A percentile compares a stretch with the other conserved stretches of the same genome.
phyloP scores from a whole-genome alignment of 2,797 vertebrate genomes.

The Coilia nasus region DNA sequence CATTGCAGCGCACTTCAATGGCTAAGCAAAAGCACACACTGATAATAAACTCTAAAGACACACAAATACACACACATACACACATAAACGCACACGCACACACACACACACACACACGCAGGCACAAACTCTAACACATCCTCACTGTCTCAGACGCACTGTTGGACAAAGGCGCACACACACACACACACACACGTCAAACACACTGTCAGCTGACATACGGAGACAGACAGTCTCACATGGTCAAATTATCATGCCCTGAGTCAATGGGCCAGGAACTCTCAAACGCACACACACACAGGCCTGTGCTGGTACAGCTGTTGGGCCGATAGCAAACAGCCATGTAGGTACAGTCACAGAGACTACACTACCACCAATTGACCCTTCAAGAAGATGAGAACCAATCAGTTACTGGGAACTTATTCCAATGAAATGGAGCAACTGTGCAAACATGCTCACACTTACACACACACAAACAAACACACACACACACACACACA shows the following conservation, averaged over 20 bases:
- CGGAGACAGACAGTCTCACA: background rate
- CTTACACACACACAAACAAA: background rate
- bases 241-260: too few species aligned
- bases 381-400: background rate
- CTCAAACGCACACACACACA: background rate
- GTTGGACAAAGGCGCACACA: background rate
- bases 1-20: too few species aligned
- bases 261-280: too few species aligned
- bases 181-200: background rate
- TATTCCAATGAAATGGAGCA: background rate
- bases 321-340: background rate
- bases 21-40: too few species aligned
- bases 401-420: background rate
- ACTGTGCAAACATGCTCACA: background rate
- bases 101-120: constrained; percentile 11
- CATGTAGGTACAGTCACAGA: too few species aligned
- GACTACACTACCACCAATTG: too few species aligned
- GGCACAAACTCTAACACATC: too few species aligned
- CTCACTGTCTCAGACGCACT: too few species aligned
- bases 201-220: background rate
- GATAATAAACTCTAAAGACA: too few species aligned
- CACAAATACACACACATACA: background rate
- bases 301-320: background rate
- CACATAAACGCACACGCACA: background rate
- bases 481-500: background rate